Evolutionary conservation across 2,888 invertebrate species (phyloP).

Genomic region (Flexamia atlantica): DNA sequence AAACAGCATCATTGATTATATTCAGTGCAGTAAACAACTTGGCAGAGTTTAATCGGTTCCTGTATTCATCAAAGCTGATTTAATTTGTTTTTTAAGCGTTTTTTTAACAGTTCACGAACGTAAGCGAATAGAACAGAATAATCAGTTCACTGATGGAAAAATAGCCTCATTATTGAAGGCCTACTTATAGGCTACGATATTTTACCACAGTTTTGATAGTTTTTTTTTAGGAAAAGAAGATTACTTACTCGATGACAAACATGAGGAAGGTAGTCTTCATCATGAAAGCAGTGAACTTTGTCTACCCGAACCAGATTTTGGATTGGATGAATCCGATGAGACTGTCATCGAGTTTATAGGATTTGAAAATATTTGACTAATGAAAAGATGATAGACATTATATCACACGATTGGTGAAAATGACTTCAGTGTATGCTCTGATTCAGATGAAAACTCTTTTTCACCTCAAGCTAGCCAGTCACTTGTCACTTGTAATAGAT

Average conservation of each 20-base stretch:
- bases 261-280: too few species aligned
- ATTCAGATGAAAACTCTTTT: not conserved
- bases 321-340: conserved; percentile 2
- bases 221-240: conserved; percentile 13
- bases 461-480: not conserved
- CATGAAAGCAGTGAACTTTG: not conserved
- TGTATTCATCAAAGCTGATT: too few species aligned
- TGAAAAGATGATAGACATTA: not conserved
- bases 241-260: not conserved
- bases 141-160: too few species aligned
- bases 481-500: not conserved
- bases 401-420: conserved; percentile 23
- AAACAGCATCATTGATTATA: too few species aligned
- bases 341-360: conserved; percentile 28
- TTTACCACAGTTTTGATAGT: not conserved
- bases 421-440: conserved; percentile 12
- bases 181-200: too few species aligned
- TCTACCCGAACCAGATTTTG: conserved; percentile 1
- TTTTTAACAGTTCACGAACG: too few species aligned
- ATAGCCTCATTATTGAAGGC: too few species aligned
- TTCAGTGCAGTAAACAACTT: too few species aligned
- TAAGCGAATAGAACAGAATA: too few species aligned
- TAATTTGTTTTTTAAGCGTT: too few species aligned
- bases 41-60: too few species aligned
- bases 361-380: conserved; percentile 9